Evolutionary conservation across 2,888 invertebrate species (phyloP), one percentile per base, ranked within the genome.

Genomic region (Dione vanillae): DNA sequence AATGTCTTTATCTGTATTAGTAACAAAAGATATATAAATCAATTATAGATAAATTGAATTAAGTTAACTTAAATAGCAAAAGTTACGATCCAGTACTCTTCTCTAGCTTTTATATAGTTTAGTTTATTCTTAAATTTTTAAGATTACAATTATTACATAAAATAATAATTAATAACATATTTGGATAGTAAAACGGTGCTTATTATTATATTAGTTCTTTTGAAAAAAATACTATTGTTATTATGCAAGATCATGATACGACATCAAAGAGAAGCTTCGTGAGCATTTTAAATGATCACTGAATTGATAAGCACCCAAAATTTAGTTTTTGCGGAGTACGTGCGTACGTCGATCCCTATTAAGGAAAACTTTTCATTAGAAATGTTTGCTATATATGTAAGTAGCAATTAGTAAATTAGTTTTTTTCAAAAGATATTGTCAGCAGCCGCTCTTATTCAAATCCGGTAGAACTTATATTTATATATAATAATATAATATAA

Each of bases 261-360:
- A 61, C 12, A 45, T 61, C 45, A 61, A 61, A 59, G 58, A 58
- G 49, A 69, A 27, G 27, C 27, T 27, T 20, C 27, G 58, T 67
- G 67, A 72, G 56, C 67, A 40, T 35, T 40, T 11, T 27, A 56
- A 69, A 58, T 47, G 51, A 56, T 52, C 58, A 70, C 40, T 64
- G 20, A 45, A 67, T 41, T 45, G 47, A 65, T 67, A 71, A 41
- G 67, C 67, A 70, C 62, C 49, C 47, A 52, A 67, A 70, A 65
- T 72, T 69, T 7, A 43, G 54, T 74, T 72, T 72, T 75, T 75
- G 43, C 67, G 45, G 58, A 58, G 40, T 62, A 67, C 27, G 59
- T 66, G 69, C 70, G 67, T 47, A 74, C 68, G 70, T 68, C 54
- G 68, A 51, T 20, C 70, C 51, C 67, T 70, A 65, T 72, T 49